Base-by-base conservation (phyloP, 2,888 invertebrate genomes). In the Protonemura montana region DNA sequence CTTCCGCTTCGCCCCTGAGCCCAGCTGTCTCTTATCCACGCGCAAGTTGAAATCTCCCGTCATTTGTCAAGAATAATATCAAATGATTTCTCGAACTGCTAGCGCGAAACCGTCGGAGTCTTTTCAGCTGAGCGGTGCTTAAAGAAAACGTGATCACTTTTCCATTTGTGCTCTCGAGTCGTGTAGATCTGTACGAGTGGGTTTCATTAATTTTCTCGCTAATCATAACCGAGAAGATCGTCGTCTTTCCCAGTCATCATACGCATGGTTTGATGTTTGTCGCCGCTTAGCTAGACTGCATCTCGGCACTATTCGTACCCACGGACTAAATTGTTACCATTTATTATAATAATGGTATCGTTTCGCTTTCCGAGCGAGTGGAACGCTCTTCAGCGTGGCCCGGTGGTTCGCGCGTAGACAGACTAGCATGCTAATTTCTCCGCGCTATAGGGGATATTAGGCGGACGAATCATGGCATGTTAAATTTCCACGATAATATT, bases 41-140 rank as follows among this genome's bases (percentile, higher is more conserved):
- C 78, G 86, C 78, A 83, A 85, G 86, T 42, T 81, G 76, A 59
- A 85, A 86, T 86, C 86, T 85, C 78, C 85, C 59, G 84, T 84
- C 84, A 76, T 84, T 91, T 91, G 91, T 91, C 91, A 91, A 89
- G 90, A 90, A 90, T n/a, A n/a, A n/a, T 90, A 93, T 92, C 91
- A 92, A 92, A 91, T 92, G 92, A 86, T 86, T 86, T 35, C 86
- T 28, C 30, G 85, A 85, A 82, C 86, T 82, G 86, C 76, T 86
- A 86, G 84, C 78, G 87, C 35, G 86, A 86, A 87, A 87, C 82
- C 35, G 28, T 3, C 27, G 35, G 28, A 29, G 85, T 13, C 78
- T n/a, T 35, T 41, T 83, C 83, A 42, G 21, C 59, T 28, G 84
- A 59, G 42, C 59, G 84, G 84, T 84, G 59, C 84, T 84, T 84